These are phyloP conservation scores for Hassar affinis DNA, from an alignment of 2,113 vertebrate species.

Conservation along the genomic window DNA sequence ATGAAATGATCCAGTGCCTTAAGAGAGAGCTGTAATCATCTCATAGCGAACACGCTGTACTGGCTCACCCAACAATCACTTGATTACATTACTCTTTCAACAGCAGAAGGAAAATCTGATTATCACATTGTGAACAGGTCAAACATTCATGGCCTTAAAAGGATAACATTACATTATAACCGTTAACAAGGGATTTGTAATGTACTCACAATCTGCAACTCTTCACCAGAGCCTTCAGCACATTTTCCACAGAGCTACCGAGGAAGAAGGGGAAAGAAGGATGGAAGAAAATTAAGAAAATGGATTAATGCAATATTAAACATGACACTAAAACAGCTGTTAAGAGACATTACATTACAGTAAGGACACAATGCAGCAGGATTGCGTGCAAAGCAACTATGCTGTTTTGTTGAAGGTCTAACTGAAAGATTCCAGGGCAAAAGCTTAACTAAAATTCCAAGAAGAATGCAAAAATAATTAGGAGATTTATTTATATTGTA, in stretches of 20 bases:
- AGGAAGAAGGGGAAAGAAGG: conserved; percentile 46
- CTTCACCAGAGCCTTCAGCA: conserved; percentile 94
- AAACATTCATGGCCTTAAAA: conserved; percentile 27
- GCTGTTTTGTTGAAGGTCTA: conserved; percentile 23
- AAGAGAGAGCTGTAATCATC: conserved; percentile 51
- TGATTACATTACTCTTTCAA: conserved; percentile 56
- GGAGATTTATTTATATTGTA: background rate
- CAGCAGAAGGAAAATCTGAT: conserved; percentile 38
- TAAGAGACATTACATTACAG: background rate
- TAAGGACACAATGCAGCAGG: conserved; percentile 33
- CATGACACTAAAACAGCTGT: conserved; percentile 2
- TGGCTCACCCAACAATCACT: conserved; percentile 48
- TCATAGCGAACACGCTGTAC: conserved; percentile 27
- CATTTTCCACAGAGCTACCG: conserved; percentile 81
- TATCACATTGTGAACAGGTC: conserved; percentile 31
- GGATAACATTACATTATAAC: conserved; percentile 6
- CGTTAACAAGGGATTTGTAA: background rate
- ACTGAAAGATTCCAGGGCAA: conserved; percentile 15
- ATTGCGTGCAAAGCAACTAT: conserved; percentile 52
- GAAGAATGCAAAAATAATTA: conserved; percentile 8
- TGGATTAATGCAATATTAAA: background rate
- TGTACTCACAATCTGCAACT: conserved; percentile 92
- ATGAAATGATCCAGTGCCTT: background rate
- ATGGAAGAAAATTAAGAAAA: conserved; percentile 18
- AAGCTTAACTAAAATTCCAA: background rate